Evolutionary conservation across 92 coral and sea anemone genomes (phyloP).

Genomic region (Epizoanthus scotinus): DNA sequence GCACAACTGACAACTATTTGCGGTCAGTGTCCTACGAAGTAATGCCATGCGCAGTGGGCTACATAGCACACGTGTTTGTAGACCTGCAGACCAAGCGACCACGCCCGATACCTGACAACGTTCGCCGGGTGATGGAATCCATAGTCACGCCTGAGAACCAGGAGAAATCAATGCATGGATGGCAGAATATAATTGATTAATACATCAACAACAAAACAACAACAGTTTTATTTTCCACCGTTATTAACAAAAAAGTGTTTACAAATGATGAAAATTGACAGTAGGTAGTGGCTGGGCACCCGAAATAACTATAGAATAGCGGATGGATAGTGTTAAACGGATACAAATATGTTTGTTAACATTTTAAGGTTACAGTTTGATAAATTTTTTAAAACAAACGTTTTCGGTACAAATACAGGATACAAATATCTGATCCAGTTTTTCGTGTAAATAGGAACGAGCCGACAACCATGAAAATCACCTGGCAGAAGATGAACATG

Average conservation of each 20-base stretch:
- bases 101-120: neutral
- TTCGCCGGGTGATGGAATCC: conserved; percentile 7
- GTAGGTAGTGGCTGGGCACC: too few relatives aligned
- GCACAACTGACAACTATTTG: neutral
- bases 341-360: neutral
- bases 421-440: neutral
- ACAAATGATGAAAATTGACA: too few relatives aligned
- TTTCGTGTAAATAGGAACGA: too few relatives aligned
- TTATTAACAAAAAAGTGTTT: too few relatives aligned
- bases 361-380: too few relatives aligned
- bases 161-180: neutral
- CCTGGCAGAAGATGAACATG: too few relatives aligned
- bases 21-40: conserved; percentile 19
- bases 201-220: too few relatives aligned
- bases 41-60: conserved; percentile 20
- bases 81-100: conserved; percentile 9
- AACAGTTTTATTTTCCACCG: too few relatives aligned
- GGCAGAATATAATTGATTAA: neutral
- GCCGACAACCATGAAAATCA: too few relatives aligned
- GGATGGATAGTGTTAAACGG: neutral
- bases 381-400: too few relatives aligned
- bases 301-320: too few relatives aligned
- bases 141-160: neutral
- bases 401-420: too few relatives aligned
- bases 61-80: conserved; percentile 13